Evolutionary conservation across 2,888 invertebrate genomes (phyloP).

Genomic region (Labia minor): DNA sequence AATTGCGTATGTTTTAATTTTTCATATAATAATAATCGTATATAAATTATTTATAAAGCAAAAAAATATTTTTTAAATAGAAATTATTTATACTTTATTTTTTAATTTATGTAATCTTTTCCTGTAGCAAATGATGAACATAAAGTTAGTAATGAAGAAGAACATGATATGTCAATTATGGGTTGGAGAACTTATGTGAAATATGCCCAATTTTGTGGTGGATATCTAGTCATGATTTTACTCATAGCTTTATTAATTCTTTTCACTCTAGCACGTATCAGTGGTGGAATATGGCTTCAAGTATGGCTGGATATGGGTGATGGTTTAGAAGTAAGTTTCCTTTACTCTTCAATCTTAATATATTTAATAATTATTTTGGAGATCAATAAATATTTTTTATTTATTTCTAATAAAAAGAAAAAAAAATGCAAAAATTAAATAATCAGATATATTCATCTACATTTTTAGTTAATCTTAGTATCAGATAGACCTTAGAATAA

Average conservation of each 20-base stretch:
- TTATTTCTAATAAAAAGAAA: no score
- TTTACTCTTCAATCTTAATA: no score
- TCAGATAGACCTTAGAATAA: no score
- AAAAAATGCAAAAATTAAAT: no score
- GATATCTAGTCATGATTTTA: constrained; percentile 31
- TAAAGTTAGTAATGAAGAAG: constrained; percentile 22
- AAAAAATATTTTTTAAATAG: no score
- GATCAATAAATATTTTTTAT: no score
- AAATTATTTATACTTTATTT: no score
- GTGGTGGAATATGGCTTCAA: constrained; percentile 30
- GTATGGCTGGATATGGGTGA: constrained; percentile 30
- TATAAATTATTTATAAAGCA: no score
- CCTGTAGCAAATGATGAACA: constrained; percentile 20
- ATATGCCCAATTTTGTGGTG: constrained; percentile 25
- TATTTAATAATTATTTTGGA: no score
- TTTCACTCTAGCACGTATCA: constrained; percentile 33
- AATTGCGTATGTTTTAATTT: background rate
- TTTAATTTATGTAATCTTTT: background rate
- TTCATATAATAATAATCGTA: no score
- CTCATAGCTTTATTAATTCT: constrained; percentile 31
- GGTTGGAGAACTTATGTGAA: constrained; percentile 22
- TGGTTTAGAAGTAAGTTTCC: constrained; percentile 24
- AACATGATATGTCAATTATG: constrained; percentile 21
- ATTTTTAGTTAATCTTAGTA: no score
- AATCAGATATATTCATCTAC: no score